These are phyloP conservation scores for Hyles euphorbiae DNA, from an alignment of 1,140 invertebrate species.

Conservation along the genomic window DNA sequence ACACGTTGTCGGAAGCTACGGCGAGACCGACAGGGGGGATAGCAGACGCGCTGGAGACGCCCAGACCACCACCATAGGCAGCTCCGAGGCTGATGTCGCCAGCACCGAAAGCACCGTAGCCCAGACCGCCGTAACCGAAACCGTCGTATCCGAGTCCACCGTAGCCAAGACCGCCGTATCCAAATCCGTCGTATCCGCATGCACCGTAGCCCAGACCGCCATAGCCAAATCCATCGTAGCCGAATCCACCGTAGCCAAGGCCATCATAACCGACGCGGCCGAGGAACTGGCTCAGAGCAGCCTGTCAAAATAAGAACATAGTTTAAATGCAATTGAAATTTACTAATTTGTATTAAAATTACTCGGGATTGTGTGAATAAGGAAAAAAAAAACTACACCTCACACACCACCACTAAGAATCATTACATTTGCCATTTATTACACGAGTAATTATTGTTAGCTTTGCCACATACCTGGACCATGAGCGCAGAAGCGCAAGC, in stretches of 20 bases:
- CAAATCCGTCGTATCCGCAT: constrained; percentile 5
- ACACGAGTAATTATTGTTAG: too few species aligned
- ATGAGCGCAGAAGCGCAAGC: constrained; percentile 3
- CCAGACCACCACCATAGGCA: constrained; percentile 20
- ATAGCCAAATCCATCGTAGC: constrained; percentile 14
- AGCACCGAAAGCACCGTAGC: not conserved
- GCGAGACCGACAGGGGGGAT: constrained; percentile 4
- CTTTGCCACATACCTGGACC: constrained; percentile 3
- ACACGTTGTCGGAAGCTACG: constrained; percentile 4
- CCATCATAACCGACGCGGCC: not conserved
- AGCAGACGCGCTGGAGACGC: constrained; percentile 9
- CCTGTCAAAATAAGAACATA: not conserved
- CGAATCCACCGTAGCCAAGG: not conserved
- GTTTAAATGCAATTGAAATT: not conserved
- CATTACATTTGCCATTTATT: too few species aligned
- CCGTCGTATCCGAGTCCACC: not conserved
- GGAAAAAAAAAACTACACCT: too few species aligned
- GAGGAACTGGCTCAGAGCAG: not conserved
- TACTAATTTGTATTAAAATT: not conserved
- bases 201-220: constrained; percentile 7
- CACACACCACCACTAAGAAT: too few species aligned
- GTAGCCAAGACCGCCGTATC: constrained; percentile 14
- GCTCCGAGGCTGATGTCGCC: constrained; percentile 2
- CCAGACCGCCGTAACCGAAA: constrained; percentile 21
- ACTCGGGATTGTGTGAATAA: too few species aligned